Evolutionary conservation across 2,113 vertebrate genomes (phyloP).

Genomic region (Grus americana): DNA sequence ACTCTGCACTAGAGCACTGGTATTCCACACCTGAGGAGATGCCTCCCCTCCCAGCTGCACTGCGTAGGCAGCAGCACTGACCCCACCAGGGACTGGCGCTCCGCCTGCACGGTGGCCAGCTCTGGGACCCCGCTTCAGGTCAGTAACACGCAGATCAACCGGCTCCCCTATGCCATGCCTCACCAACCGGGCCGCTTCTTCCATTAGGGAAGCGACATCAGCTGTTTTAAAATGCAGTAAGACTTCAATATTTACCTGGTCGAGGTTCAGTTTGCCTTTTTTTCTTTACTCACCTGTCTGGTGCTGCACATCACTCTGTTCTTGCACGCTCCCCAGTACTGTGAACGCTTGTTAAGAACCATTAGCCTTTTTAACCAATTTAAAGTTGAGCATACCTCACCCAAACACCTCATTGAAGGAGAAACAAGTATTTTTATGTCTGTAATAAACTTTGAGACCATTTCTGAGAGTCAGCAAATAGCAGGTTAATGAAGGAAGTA

Average conservation of each 20-base stretch:
- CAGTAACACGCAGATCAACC: fast-evolving
- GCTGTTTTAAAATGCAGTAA: neutral
- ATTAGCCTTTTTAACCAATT: neutral
- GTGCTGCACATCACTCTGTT: neutral
- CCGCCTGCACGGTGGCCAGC: fast-evolving
- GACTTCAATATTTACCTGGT: neutral
- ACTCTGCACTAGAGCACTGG: fast-evolving
- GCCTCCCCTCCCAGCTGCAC: fast-evolving
- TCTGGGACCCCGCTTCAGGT: no score
- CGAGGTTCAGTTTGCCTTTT: neutral
- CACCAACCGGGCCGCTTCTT: fast-evolving
- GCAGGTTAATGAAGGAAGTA: neutral
- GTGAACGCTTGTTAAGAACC: neutral
- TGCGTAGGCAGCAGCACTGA: neutral
- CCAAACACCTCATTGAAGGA: neutral
- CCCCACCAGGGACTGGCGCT: fast-evolving
- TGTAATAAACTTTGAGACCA: neutral
- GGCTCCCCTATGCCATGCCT: fast-evolving
- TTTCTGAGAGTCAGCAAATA: neutral
- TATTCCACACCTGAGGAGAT: fast-evolving
- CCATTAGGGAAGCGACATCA: neutral
- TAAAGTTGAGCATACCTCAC: neutral
- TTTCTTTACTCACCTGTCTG: fast-evolving
- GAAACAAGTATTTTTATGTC: neutral
- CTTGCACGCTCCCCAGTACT: neutral